A percentile compares a stretch with the other conserved stretches of the same genome.
Evolutionary conservation across 2,113 vertebrate species (phyloP).

Genomic region (Pungitius pungitius): DNA sequence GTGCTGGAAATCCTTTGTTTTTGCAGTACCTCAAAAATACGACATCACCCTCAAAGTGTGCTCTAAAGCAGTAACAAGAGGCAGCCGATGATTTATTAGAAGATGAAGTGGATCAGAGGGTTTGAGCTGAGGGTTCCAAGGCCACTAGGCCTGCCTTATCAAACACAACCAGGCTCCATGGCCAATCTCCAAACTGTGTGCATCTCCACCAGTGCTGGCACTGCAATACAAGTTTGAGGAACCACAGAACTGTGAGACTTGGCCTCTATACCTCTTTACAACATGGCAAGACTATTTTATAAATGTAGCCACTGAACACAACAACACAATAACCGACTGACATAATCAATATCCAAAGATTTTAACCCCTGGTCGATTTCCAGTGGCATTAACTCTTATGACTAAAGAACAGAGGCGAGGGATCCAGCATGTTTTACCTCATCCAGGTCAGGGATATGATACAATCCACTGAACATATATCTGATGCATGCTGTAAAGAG

Average conservation of each 20-base stretch:
- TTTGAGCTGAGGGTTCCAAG: constrained; percentile 58
- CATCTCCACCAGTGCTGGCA: constrained; percentile 48
- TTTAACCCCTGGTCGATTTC: constrained; percentile 25
- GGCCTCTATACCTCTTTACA: neutral
- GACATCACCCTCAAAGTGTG: constrained; percentile 56
- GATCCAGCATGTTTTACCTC: constrained; percentile 50
- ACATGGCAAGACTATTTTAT: neutral
- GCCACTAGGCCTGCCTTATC: constrained; percentile 68
- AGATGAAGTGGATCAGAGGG: constrained; percentile 69
- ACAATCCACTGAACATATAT: constrained; percentile 45
- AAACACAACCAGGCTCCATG: constrained; percentile 69
- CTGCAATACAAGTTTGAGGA: constrained; percentile 53
- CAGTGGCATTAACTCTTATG: constrained; percentile 21
- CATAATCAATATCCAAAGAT: constrained; percentile 8
- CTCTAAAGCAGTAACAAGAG: constrained; percentile 54
- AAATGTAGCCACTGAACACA: neutral
- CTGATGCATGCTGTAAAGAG: constrained; percentile 32
- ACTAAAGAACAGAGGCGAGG: constrained; percentile 25
- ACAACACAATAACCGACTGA: neutral
- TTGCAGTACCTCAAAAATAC: constrained; percentile 36
- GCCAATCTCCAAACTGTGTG: constrained; percentile 67
- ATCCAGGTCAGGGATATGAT: constrained; percentile 26
- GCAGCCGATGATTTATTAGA: constrained; percentile 69
- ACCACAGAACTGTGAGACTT: constrained; percentile 18
- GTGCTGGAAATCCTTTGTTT: constrained; percentile 49